phyloP scores from a whole-genome alignment of 92 coral and sea anemone species.

The Galaxea fascicularis region DNA sequence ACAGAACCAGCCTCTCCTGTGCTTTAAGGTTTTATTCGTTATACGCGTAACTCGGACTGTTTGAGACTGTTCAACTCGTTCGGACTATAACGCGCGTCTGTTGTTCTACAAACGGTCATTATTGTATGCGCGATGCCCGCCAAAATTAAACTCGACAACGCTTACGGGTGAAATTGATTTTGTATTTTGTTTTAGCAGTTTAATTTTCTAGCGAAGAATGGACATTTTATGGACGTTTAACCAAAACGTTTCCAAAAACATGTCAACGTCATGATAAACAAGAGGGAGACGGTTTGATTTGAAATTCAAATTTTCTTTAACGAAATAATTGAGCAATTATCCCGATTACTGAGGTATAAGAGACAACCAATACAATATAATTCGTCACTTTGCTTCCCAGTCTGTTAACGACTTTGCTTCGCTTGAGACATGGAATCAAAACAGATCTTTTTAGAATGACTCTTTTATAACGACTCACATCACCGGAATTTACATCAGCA shows the following conservation, averaged over 20 bases:
- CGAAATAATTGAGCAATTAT: constrained; percentile 18
- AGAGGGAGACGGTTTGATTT: constrained; percentile 2
- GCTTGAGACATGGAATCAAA: neutral
- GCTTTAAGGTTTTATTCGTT: neutral
- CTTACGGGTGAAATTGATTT: neutral
- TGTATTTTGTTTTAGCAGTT: neutral
- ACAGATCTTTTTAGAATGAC: neutral
- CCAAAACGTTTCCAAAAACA: neutral
- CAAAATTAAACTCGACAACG: neutral
- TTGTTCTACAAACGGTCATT: neutral
- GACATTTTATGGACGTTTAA: neutral
- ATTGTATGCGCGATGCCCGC: neutral
- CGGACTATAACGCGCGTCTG: neutral
- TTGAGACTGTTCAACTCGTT: neutral
- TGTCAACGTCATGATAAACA: neutral
- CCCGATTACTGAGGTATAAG: neutral
- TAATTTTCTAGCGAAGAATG: neutral
- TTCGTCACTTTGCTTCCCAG: neutral
- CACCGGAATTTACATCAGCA: no score
- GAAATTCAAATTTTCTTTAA: constrained; percentile 36
- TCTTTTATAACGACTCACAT: no score
- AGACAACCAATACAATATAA: neutral
- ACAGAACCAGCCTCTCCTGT: neutral
- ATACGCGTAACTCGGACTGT: no score
- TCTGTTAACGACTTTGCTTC: neutral